A percentile compares a stretch with the other conserved stretches of the same genome.
Evolutionary conservation across 2,113 vertebrate genomes (phyloP).

Genomic region (Thomomys bottae): DNA sequence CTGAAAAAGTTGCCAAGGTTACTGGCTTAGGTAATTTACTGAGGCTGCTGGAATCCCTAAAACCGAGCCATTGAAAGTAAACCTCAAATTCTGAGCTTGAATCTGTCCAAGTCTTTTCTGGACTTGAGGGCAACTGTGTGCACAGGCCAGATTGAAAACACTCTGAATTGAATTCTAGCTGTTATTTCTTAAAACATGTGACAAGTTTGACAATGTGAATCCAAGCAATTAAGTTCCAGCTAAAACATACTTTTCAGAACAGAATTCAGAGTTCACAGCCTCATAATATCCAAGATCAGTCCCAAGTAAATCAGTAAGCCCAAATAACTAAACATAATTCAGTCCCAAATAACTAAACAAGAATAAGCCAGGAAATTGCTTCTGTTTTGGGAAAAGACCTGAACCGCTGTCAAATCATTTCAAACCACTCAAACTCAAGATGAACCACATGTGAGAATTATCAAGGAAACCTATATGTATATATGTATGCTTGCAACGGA

Average conservation of each 20-base stretch:
- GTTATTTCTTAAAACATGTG: background rate
- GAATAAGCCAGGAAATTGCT: slow-evolving; percentile 18
- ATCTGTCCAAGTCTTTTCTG: background rate
- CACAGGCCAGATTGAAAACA: background rate
- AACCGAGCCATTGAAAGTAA: background rate
- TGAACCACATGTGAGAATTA: background rate
- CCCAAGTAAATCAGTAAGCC: background rate
- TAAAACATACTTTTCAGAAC: slow-evolving; percentile 43
- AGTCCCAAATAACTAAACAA: background rate
- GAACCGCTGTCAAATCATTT: background rate
- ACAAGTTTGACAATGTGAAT: background rate
- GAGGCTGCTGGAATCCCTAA: background rate
- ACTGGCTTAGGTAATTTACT: background rate
- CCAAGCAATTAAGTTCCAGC: background rate
- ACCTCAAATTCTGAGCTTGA: slow-evolving; percentile 2
- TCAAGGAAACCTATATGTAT: background rate
- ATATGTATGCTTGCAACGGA: background rate
- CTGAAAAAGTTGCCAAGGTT: background rate
- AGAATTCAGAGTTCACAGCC: background rate
- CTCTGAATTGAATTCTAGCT: background rate
- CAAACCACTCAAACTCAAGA: too few species aligned
- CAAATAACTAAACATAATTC: background rate
- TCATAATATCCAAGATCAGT: background rate
- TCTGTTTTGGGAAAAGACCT: background rate
- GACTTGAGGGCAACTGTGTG: background rate